phyloP scores from a whole-genome alignment of 2,888 invertebrate genomes.

The Vannuccia rotundouncinata region DNA sequence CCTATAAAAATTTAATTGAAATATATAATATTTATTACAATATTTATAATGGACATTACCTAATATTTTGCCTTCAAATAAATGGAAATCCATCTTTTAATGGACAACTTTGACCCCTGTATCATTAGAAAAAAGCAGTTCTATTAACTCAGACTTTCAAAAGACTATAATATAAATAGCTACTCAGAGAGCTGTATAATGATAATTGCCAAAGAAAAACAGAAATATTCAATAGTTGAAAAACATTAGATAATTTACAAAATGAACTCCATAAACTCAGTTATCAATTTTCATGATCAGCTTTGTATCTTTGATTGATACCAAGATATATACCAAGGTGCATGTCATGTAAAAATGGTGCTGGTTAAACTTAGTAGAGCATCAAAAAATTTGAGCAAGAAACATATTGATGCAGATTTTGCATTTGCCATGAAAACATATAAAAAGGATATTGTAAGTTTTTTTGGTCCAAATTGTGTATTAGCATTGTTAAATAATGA shows the following conservation, averaged over 20 bases:
- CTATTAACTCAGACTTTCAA: background rate
- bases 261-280: background rate
- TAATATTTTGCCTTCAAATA: no score
- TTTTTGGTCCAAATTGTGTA: background rate
- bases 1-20: no score
- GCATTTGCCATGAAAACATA: background rate
- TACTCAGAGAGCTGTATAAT: background rate
- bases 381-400: background rate
- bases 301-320: background rate
- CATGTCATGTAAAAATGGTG: background rate
- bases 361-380: background rate
- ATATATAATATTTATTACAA: no score
- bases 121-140: background rate
- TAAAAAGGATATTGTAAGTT: background rate
- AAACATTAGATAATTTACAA: background rate
- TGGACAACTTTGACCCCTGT: no score
- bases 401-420: background rate
- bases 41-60: no score
- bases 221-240: background rate
- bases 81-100: no score
- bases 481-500: background rate
- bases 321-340: background rate
- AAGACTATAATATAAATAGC: background rate
- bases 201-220: background rate
- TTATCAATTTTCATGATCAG: background rate